These are phyloP conservation scores for Trichacis sp. DNA, from an alignment of 2,888 invertebrate genomes.

Conservation along the genomic window DNA sequence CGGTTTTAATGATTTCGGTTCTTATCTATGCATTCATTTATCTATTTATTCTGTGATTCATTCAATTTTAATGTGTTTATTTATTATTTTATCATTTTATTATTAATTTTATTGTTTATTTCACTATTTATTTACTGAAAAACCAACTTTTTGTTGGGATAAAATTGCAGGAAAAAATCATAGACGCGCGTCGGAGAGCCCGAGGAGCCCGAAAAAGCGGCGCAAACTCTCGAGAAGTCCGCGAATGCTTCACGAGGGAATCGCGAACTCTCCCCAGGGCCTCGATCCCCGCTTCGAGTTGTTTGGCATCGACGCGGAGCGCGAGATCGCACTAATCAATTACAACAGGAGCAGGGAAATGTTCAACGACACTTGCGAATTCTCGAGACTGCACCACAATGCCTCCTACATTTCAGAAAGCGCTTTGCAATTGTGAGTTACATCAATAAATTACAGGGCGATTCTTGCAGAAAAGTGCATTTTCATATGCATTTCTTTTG, in stretches of 20 bases:
- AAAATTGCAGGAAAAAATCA: constrained; percentile 53
- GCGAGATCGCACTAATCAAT: constrained; percentile 60
- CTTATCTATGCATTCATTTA: no score
- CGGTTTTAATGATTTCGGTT: no score
- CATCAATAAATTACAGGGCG: no score
- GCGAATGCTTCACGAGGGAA: constrained; percentile 47
- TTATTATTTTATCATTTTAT: no score
- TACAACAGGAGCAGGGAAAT: constrained; percentile 57
- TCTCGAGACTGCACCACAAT: constrained; percentile 63
- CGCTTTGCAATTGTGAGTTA: constrained; percentile 63
- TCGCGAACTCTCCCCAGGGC: constrained; percentile 50
- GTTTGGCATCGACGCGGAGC: constrained; percentile 60
- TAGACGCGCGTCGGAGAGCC: constrained; percentile 60
- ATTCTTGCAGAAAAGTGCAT: no score
- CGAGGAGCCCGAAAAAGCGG: constrained; percentile 56
- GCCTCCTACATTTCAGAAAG: constrained; percentile 65
- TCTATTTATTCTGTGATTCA: no score
- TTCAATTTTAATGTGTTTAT: no score
- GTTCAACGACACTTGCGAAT: constrained; percentile 57
- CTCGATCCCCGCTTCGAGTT: constrained; percentile 60
- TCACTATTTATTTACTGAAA: no score
- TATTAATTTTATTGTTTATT: no score
- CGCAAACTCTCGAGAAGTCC: constrained; percentile 59
- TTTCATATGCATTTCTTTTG: no score
- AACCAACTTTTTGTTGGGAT: no score